Conservation (phyloP, 2,113 vertebrate species). For the Boulengeromyrus knoepffleri region DNA sequence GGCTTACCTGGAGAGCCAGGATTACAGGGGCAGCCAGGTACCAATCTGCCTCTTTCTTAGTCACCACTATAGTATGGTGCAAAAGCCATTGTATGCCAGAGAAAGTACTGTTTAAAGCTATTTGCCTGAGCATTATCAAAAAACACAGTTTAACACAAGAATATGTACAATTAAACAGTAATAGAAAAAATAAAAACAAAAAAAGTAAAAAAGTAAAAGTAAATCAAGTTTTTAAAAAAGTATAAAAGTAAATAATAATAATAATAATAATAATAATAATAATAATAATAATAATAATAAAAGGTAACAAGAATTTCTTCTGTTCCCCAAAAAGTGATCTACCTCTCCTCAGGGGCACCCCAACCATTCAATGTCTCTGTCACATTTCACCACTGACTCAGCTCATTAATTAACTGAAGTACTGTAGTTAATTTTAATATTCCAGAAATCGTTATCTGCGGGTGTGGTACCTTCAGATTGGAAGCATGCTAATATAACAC, state of each 20-base stretch:
- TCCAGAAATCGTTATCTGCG: no score
- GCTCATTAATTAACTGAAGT: neutral
- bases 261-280: no score
- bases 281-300: no score
- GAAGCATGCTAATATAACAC: no score
- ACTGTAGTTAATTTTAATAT: neutral
- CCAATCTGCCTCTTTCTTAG: neutral
- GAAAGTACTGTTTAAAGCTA: neutral
- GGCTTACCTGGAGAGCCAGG: slow-evolving; percentile 75
- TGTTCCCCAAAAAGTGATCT: neutral
- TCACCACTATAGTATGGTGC: neutral
- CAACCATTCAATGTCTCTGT: neutral
- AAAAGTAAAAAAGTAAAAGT: neutral
- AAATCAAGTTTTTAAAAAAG: no score
- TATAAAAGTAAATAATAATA: no score
- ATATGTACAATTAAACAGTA: neutral
- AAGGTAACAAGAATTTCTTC: neutral
- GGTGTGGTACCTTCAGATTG: no score
- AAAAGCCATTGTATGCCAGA: neutral
- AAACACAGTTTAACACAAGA: neutral
- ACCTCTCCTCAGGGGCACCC: neutral
- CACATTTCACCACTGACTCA: neutral
- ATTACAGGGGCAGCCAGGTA: slow-evolving; percentile 75
- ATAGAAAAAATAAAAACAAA: neutral
- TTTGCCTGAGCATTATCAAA: neutral